Evolutionary conservation across 2,888 invertebrate species (phyloP), one percentile per base, ranked within the genome.

Genomic region (Himalopsyche kuldschensis): DNA sequence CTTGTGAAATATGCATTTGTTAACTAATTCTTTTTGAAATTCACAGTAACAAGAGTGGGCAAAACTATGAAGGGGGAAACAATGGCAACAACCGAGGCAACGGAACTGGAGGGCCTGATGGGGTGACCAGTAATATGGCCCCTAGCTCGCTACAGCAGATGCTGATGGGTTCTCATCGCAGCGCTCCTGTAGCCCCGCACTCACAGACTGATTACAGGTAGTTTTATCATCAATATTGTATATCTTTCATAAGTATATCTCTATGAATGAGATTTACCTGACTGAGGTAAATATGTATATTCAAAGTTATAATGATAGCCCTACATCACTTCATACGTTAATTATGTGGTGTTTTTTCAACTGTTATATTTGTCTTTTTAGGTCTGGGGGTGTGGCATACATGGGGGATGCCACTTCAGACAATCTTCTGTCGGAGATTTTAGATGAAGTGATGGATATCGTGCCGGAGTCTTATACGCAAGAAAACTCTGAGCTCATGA

Each of bases 401-500:
- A 48, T 78, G 35, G 83, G 83, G 27, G 86, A 86, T 69, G 82
- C 41, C n/a, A 77, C 78, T 75, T 86, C 85, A 32, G 86, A 86
- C 75, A 63, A 79, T 79, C 92, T 95, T 85, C 91, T 98, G 80
- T 96, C 97, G 3, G 96, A 96, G 88, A 94, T 98, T 87, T 90
- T 98, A 87, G 97, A 98, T 90, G 95, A 95, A 89, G 95, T 97
- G 85, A 95, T 97, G 88, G 96, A 97, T 86, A 94, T 95, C 88
- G 95, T 95, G 89, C 94, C 95, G 84, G 96, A 96, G 87, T 91
- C 92, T 75, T 89, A 84, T 85, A 89, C 89, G 83, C 86, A 87
- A 75, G 88, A 88, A 86, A 89, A 88, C 87, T 88, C 85, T 20
- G 89, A 89, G 84, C 87, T 89, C 24, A 88, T 89, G 86, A 86